A percentile compares a stretch with the other conserved stretches of the same genome.
Conservation (phyloP, 1,140 invertebrate genomes). For the Cepaea nemoralis region DNA sequence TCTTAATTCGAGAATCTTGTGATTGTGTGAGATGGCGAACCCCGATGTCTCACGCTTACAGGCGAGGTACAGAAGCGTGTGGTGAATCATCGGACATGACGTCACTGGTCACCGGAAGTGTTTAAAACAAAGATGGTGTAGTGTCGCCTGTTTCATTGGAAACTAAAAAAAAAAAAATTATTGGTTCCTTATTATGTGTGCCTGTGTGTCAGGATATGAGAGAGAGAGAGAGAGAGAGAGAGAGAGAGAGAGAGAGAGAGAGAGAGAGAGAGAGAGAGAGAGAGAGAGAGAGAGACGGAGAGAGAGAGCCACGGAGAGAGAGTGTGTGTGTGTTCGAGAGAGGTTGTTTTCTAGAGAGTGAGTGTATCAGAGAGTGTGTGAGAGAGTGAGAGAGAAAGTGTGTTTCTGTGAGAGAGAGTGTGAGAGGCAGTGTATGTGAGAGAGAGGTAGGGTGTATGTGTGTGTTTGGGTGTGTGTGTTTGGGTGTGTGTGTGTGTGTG, state of each 20-base stretch:
- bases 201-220: too few species aligned
- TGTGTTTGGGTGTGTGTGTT: too few species aligned
- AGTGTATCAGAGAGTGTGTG: background rate
- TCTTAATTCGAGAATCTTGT: too few species aligned
- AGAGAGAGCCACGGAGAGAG: too few species aligned
- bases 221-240: too few species aligned
- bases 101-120: background rate
- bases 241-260: constrained; percentile 18
- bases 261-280: background rate
- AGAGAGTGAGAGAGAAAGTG: constrained; percentile 16
- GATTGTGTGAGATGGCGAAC: too few species aligned
- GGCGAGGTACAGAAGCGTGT: background rate
- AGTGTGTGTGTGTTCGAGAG: constrained; percentile 7
- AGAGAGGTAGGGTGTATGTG: too few species aligned
- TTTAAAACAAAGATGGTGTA: background rate
- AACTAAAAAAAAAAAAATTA: constrained; percentile 18
- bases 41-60: background rate
- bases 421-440: too few species aligned
- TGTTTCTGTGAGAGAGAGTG: too few species aligned
- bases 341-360: constrained; percentile 10
- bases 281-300: constrained; percentile 28
- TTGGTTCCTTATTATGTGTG: background rate
- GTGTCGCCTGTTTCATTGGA: background rate
- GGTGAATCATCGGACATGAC: background rate
- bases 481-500: too few species aligned